phyloP scores from a whole-genome alignment of 2,113 vertebrate species.

The Heteronetta atricapilla region DNA sequence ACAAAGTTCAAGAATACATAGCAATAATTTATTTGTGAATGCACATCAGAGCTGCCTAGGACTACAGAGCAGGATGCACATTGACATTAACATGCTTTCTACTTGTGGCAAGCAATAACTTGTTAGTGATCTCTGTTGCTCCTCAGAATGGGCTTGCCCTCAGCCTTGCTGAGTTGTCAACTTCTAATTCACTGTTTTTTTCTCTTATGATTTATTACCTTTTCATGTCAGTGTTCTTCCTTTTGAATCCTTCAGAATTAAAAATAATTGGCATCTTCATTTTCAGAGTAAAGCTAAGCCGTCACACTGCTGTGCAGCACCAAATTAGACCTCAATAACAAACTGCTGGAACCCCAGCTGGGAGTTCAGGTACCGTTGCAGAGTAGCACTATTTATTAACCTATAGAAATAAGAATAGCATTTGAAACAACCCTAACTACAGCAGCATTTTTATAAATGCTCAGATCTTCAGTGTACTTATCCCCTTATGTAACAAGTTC shows the following conservation, averaged over 20 bases:
- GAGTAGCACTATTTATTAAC: not conserved
- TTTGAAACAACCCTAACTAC: not conserved
- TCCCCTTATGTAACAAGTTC: not conserved
- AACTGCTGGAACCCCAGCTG: not conserved
- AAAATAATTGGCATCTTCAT: not conserved
- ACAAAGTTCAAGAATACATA: not conserved
- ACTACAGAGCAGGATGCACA: not conserved
- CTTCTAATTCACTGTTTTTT: not conserved
- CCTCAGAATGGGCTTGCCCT: not conserved
- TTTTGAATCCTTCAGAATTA: not conserved
- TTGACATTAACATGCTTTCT: not conserved
- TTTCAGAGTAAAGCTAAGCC: not conserved
- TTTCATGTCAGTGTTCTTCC: not conserved
- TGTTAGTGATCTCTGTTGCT: not conserved
- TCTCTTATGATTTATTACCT: not conserved
- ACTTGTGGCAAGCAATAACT: accelerated
- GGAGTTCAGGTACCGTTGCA: not conserved
- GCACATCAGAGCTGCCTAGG: not conserved
- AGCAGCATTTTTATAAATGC: not conserved
- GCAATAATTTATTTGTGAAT: not conserved
- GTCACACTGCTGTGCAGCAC: not conserved
- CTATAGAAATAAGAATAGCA: not conserved
- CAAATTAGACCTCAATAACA: not conserved
- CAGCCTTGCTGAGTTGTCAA: accelerated
- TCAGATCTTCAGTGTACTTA: not conserved